Evolutionary conservation across 2,113 vertebrate genomes (phyloP), one percentile per base, ranked within the genome.

Genomic region (Hemichromis elongatus): DNA sequence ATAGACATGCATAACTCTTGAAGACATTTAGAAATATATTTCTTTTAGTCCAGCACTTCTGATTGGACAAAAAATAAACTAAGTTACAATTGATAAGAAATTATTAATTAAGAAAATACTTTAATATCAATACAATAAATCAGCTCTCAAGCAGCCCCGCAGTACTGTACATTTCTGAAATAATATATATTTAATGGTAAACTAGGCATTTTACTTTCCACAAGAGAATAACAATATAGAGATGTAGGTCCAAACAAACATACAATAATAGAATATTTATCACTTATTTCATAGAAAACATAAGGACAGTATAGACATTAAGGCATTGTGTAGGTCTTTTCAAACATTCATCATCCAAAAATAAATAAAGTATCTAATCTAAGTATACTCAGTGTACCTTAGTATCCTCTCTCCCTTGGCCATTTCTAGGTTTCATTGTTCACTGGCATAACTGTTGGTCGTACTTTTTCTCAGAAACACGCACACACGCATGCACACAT

Each of bases 321-420:
- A 98, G 98, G 97, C 96, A 91, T 96, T 68, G 86, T 95, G 96
- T 94, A 88, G 14, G 86, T 95, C 96, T 95, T 93, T 88, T 77
- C 94, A 95, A 91, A 96, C 95, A 96, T 96, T 97, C 96, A 93
- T 94, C 94, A 95, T 85, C 88, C 93, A 96, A 96, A 95, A 96
- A 91, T 95, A 96, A 96, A 96, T 95, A 95, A 87, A 53, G 82
- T 82, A 80, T 93, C 79, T 85, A 80, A 47, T 93, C 80, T 90
- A 95, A 90, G 90, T 94, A 79, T 91, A 86, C 84, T 93, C 93
- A 93, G 90, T 95, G 93, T 92, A 93, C 94, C 92, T 83, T 88
- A 84, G 84, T 93, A 86, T 96, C 95, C 94, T 93, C 88, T 93
- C 95, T 96, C 96, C 91, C 93, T 96, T 95, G 95, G 95, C 87